These are phyloP conservation scores for Agriopis leucophaearia DNA, from an alignment of 2,888 invertebrate genomes.

Conservation along the genomic window DNA sequence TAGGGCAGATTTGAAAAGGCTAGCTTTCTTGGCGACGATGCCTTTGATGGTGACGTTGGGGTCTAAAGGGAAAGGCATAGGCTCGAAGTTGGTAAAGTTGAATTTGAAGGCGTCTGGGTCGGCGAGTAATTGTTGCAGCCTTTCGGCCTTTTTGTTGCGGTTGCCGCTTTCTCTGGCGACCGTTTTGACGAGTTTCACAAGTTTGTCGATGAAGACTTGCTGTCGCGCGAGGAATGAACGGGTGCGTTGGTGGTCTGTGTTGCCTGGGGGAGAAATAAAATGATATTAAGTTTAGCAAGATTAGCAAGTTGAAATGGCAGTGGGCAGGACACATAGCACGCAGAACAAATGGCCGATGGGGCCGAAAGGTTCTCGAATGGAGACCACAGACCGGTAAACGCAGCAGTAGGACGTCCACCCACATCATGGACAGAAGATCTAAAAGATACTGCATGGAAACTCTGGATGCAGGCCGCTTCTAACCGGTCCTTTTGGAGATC, in stretches of 20 bases:
- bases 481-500: too few relatives aligned
- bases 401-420: too few relatives aligned
- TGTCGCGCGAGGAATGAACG: constrained; percentile 93
- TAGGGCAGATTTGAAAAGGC: constrained; percentile 97
- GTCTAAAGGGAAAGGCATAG: constrained; percentile 97
- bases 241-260: constrained; percentile 90
- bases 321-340: too few relatives aligned
- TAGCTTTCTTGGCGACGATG: constrained; percentile 95
- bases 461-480: too few relatives aligned
- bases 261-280: constrained; percentile 68
- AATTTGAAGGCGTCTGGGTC: constrained; percentile 93
- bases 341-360: too few relatives aligned
- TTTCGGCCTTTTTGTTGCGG: constrained; percentile 96
- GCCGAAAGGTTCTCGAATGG: too few relatives aligned
- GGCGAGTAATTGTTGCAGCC: constrained; percentile 93
- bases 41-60: constrained; percentile 96
- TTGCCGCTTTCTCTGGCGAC: constrained; percentile 97
- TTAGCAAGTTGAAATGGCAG: too few relatives aligned
- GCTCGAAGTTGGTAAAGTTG: constrained; percentile 96
- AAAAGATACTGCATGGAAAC: too few relatives aligned
- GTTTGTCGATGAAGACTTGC: constrained; percentile 95
- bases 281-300: not conserved
- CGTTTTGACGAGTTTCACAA: constrained; percentile 94
- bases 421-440: too few relatives aligned
- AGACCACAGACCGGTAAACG: too few relatives aligned